Base-by-base conservation (phyloP, 1,140 invertebrate genomes). In the Hetaerina americana region DNA sequence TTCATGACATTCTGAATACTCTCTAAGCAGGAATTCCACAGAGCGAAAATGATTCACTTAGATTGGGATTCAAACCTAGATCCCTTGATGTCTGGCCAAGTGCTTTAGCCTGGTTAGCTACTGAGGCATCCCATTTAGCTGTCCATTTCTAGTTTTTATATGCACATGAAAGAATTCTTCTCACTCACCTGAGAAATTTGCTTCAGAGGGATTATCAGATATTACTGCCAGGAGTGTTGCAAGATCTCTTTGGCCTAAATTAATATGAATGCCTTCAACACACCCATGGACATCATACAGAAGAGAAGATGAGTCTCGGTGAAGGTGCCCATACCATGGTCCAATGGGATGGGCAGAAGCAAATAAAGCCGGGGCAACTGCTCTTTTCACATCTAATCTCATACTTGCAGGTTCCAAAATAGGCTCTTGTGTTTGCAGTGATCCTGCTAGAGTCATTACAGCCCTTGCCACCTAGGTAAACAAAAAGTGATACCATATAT, bases 321-420 rank as follows among this genome's bases (percentile, higher is more conserved):
- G 77, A 70, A 70, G 6, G 25, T 28, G 71, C 25, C 68, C 75
- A 75, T 1, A 75, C 26, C 66, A 77, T 75, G 18, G 71, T 27
- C 18, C 72, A n/a, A n/a, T n/a, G 66, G 25, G 71, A 68, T 26
- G 74, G 27, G 29, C 66, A 69, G 27, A 68, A 72, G 3, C 76
- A 66, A 10, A 74, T 73, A 67, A 71, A 72, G 80, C 75, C 81
- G 84, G 74, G 79, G 81, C 27, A 78, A 88, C 77, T 77, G 86
- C 82, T 72, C 90, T 82, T 77, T 92, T 92, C 22, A 92, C 80
- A 74, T 92, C 90, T 66, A 92, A 85, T 68, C 89, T 85, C 24
- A 92, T 78, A 72, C 85, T 87, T 12, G 92, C 81, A 2, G 90
- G 90, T 76, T 93, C 91, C 10, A 94, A 77, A 68, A 94, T 88